Percentiles rank a stretch among this genome's conserved stretches.
Evolutionary conservation across 2,113 vertebrate genomes (phyloP).

Genomic region (Leucopternis melanops): DNA sequence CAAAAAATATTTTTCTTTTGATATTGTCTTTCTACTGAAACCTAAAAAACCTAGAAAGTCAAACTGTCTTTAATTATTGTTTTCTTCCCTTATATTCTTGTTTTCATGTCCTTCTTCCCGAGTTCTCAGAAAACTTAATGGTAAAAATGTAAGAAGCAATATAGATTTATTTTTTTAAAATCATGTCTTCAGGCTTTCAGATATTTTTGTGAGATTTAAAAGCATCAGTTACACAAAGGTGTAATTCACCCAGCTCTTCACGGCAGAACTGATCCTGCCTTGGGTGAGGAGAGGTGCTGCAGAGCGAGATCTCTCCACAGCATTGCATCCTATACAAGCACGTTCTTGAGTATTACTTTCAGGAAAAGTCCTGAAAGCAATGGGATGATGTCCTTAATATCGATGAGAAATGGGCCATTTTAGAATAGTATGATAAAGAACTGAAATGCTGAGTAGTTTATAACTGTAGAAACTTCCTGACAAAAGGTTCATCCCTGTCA

Average conservation of each 20-base stretch:
- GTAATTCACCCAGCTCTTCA: background rate
- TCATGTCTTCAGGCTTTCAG: background rate
- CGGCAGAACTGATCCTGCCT: background rate
- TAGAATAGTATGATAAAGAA: background rate
- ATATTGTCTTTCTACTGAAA: too few species aligned
- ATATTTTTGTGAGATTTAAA: background rate
- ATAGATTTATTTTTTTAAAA: background rate
- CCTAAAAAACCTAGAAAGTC: too few species aligned
- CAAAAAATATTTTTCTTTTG: too few species aligned
- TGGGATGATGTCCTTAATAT: background rate
- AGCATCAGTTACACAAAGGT: background rate
- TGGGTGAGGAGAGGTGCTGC: background rate
- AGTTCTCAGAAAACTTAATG: background rate
- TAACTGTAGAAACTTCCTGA: background rate
- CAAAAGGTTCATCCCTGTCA: background rate
- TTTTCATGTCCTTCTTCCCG: too few species aligned
- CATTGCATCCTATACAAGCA: background rate
- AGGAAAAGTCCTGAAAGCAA: background rate
- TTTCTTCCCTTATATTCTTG: too few species aligned
- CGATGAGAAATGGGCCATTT: background rate
- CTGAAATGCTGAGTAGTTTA: background rate
- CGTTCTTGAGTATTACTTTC: rapidly evolving
- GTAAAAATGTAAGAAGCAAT: background rate
- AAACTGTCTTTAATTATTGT: too few species aligned
- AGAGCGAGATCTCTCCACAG: rapidly evolving